phyloP scores from a whole-genome alignment of 2,113 vertebrate genomes.

The Thymallus thymallus region DNA sequence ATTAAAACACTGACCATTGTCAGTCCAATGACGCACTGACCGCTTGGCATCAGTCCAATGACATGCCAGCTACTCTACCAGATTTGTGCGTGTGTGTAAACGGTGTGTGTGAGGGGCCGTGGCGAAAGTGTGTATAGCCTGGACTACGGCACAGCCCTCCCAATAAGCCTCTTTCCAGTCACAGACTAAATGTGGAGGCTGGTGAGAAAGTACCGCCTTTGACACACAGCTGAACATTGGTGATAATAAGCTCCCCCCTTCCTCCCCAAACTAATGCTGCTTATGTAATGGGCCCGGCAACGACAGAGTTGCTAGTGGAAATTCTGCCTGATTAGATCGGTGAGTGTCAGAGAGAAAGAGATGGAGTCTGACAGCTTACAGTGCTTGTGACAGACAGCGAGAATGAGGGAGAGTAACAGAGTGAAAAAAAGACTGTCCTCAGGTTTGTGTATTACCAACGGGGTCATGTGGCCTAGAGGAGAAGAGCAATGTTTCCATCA shows the following conservation, averaged over 20 bases:
- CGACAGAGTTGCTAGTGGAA: background rate
- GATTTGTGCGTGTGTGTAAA: background rate
- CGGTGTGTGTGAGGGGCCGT: background rate
- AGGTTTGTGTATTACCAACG: too few relatives aligned
- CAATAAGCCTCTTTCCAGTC: slow-evolving; percentile 37
- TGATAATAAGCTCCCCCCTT: slow-evolving; percentile 26
- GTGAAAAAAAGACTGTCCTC: too few relatives aligned
- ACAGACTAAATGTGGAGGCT: slow-evolving; percentile 23
- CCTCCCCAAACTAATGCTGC: slow-evolving; percentile 24
- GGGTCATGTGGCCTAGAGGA: too few relatives aligned
- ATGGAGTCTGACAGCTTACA: background rate
- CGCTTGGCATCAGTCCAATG: too few relatives aligned
- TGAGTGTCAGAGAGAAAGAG: background rate
- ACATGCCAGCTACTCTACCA: background rate
- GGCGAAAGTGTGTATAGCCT: slow-evolving; percentile 3
- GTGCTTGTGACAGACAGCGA: background rate
- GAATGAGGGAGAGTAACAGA: background rate
- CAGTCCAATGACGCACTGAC: background rate
- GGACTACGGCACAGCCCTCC: slow-evolving; percentile 40
- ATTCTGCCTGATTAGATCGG: background rate
- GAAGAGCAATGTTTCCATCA: too few relatives aligned
- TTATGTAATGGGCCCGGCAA: slow-evolving; percentile 34
- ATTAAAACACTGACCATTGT: background rate
- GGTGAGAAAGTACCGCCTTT: slow-evolving; percentile 45
- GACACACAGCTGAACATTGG: slow-evolving; percentile 17